phyloP scores from a whole-genome alignment of 2,888 invertebrate species.

The Aspidapion aeneum region DNA sequence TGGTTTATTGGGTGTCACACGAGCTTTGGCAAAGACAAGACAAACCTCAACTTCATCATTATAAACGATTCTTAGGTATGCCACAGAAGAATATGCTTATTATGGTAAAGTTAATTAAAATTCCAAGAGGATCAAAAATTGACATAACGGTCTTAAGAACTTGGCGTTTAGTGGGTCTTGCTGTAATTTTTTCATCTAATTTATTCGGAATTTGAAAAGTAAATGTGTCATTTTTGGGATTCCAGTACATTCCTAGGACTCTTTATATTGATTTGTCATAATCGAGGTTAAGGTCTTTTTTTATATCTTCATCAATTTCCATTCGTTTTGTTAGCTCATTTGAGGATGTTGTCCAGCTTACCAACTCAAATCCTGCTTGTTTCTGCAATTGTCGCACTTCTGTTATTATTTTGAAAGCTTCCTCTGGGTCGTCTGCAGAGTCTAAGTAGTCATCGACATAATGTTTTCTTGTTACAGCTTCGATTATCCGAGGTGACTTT shows the following conservation, averaged over 20 bases:
- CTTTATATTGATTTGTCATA: background rate
- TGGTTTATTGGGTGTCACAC: background rate
- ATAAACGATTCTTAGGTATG: background rate
- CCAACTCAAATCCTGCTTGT: slow-evolving; percentile 2
- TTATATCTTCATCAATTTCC: background rate
- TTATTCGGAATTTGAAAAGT: slow-evolving; percentile 4
- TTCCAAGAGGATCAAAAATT: slow-evolving; percentile 4
- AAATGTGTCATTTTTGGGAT: slow-evolving; percentile 1
- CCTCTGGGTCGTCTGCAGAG: slow-evolving; percentile 19
- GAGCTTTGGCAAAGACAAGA: too few relatives aligned
- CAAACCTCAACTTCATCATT: background rate
- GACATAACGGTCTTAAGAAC: background rate
- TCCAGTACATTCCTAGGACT: slow-evolving; percentile 18
- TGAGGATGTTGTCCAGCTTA: slow-evolving; percentile 31
- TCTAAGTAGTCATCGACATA: slow-evolving; percentile 31
- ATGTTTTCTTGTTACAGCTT: slow-evolving; percentile 15
- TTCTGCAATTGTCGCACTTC: slow-evolving; percentile 12
- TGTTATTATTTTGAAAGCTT: slow-evolving; percentile 18
- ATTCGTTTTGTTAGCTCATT: slow-evolving; percentile 6
- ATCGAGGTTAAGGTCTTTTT: background rate
- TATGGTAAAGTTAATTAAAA: slow-evolving; percentile 1
- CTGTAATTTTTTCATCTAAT: background rate
- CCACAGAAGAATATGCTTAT: background rate
- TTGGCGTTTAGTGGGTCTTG: slow-evolving; percentile 1
- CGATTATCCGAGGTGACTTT: background rate